Evolutionary conservation across 2,113 vertebrate species (phyloP), one percentile per base, ranked within the genome.

Genomic region (Edolisoma coerulescens): DNA sequence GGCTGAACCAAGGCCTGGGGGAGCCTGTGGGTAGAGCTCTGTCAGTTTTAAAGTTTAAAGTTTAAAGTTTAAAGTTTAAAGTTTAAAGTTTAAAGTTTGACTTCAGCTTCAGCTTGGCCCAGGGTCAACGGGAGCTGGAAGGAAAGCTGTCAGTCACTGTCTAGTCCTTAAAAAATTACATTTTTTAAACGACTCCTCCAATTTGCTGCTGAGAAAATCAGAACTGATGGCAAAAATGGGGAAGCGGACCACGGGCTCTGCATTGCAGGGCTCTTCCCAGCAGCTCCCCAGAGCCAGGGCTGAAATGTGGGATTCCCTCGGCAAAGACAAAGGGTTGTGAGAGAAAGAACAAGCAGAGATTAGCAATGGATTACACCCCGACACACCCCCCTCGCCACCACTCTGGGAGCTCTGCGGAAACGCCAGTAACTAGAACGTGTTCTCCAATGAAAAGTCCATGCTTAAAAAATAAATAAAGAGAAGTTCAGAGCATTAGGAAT

Each of bases 381-480:
- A 64, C 93, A 90, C 95, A 89, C 97, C 94, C 95, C 96, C 96
- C 96, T 96, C 49, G 16, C 80, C 86, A 26, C 89, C 92, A 64
- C 94, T 95, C 92, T 41, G 86, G 60, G 95, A 96, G 97, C 87
- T 96, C 91, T 81, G 74, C 94, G 95, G 80, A 96, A 97, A 97
- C 93, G 81, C 94, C 97, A 94, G 93, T 64, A 97, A 97, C 97
- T 93, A 97, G 69, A 92, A 96, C 92, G 60, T 90, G 97, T 95
- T 97, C 95, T 96, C 96, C 95, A 97, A 96, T 60, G 37, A 96
- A 95, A 97, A 98, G 96, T 95, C 97, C 98, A 98, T 98, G 98
- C 98, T 98, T 96, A 91, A 98, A 96, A 96, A 97, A 98, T 98
- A 98, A 98, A 98, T 98, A 98, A 98, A 82, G 97, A 98, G 93